These are phyloP conservation scores for Clistopyga incitator DNA, from an alignment of 2,888 invertebrate species.

Conservation along the genomic window DNA sequence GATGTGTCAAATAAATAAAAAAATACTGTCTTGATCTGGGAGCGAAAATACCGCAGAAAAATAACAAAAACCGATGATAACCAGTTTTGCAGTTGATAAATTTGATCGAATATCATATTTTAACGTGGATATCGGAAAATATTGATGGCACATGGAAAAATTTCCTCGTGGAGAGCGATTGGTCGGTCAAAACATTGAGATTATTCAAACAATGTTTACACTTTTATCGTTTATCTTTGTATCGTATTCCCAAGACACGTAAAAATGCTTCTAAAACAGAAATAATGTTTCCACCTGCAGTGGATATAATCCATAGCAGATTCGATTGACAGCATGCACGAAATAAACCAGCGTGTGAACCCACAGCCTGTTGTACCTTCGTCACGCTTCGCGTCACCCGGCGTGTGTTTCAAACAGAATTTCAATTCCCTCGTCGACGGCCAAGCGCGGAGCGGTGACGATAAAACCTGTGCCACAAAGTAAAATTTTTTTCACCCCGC, in stretches of 20 bases:
- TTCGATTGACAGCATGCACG: slow-evolving; percentile 18
- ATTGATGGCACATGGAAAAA: no score
- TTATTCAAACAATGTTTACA: not conserved
- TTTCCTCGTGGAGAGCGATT: not conserved
- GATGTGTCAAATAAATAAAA: no score
- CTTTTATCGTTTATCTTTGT: not conserved
- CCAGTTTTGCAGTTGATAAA: no score
- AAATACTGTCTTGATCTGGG: no score
- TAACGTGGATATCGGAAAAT: no score
- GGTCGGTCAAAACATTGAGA: not conserved
- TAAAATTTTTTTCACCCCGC: not conserved
- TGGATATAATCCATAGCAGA: not conserved
- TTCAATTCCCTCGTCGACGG: slow-evolving; percentile 1
- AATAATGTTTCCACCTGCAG: not conserved
- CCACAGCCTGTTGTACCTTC: slow-evolving; percentile 22
- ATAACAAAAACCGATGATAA: no score
- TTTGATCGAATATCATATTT: no score
- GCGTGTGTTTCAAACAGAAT: slow-evolving; percentile 6
- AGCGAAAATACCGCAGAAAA: no score
- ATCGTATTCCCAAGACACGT: not conserved
- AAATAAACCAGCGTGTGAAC: slow-evolving; percentile 25
- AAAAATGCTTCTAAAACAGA: not conserved
- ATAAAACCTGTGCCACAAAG: not conserved
- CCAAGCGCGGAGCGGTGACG: not conserved
- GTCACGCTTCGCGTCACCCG: slow-evolving; percentile 7